Percentiles rank a stretch among this genome's conserved stretches.
phyloP scores from a whole-genome alignment of 1,140 invertebrate species.

The Sycophaga agraensis region DNA sequence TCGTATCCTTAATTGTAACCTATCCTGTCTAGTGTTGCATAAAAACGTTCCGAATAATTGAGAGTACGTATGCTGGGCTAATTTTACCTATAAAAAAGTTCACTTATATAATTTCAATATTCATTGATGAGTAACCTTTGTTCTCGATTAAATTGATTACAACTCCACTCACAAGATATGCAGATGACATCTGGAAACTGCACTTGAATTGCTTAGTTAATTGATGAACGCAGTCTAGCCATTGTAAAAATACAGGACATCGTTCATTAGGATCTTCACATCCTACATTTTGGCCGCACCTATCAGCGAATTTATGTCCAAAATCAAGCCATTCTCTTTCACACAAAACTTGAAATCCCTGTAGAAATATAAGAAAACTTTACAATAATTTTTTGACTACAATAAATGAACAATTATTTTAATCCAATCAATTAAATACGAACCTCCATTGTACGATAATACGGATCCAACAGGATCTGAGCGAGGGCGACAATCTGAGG shows the following conservation, averaged over 20 bases:
- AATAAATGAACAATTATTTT: neutral
- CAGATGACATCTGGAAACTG: constrained; percentile 92
- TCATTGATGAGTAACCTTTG: neutral
- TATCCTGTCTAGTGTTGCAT: constrained; percentile 84
- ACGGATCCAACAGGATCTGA: constrained; percentile 90
- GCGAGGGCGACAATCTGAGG: constrained; percentile 91
- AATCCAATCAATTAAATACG: neutral
- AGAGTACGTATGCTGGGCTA: constrained; percentile 93
- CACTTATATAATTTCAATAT: constrained; percentile 4
- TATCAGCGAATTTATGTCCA: constrained; percentile 95
- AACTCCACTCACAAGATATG: constrained; percentile 76
- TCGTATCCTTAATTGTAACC: constrained; percentile 66
- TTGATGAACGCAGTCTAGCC: constrained; percentile 96
- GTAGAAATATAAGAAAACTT: constrained; percentile 14
- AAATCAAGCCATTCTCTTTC: constrained; percentile 96
- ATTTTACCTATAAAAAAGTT: constrained; percentile 75
- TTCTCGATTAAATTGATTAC: neutral
- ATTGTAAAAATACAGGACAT: constrained; percentile 96
- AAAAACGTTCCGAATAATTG: constrained; percentile 96
- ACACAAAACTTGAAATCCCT: constrained; percentile 90
- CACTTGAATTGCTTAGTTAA: constrained; percentile 86
- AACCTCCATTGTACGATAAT: constrained; percentile 88
- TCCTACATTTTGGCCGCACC: constrained; percentile 83
- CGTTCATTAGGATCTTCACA: constrained; percentile 86
- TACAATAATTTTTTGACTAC: neutral